Conservation (phyloP, 2,797 vertebrate species). For the Hirundo rustica region DNA sequence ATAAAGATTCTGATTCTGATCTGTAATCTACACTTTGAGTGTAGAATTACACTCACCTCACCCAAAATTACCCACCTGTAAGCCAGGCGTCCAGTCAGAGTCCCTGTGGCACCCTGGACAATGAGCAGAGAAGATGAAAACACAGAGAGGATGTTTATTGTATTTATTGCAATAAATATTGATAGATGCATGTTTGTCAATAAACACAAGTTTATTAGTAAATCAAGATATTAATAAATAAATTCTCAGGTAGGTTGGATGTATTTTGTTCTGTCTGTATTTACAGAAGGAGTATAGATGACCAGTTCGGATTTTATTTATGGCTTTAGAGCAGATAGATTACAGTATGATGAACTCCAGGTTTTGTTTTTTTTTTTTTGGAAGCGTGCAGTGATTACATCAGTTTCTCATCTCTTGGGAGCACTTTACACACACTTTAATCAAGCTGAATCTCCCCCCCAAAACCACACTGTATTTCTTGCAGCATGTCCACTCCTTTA, state of each 20-base stretch:
- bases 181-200: background rate
- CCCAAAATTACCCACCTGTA: background rate
- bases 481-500: background rate
- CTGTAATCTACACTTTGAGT: background rate
- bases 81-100: background rate
- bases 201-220: background rate
- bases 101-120: background rate
- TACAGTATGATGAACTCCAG: background rate
- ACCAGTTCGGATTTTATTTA: background rate
- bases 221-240: background rate
- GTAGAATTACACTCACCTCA: background rate
- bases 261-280: background rate
- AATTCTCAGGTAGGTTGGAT: accelerated
- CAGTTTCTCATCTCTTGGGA: background rate
- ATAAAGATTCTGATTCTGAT: accelerated
- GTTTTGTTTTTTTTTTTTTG: background rate
- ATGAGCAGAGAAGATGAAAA: background rate
- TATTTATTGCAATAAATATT: background rate
- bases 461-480: background rate
- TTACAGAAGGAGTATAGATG: background rate
- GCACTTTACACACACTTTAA: background rate
- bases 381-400: background rate
- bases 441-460: accelerated
- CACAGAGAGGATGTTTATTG: background rate
- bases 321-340: background rate